phyloP scores from a whole-genome alignment of 2,888 invertebrate genomes.

The Desoria tigrina region DNA sequence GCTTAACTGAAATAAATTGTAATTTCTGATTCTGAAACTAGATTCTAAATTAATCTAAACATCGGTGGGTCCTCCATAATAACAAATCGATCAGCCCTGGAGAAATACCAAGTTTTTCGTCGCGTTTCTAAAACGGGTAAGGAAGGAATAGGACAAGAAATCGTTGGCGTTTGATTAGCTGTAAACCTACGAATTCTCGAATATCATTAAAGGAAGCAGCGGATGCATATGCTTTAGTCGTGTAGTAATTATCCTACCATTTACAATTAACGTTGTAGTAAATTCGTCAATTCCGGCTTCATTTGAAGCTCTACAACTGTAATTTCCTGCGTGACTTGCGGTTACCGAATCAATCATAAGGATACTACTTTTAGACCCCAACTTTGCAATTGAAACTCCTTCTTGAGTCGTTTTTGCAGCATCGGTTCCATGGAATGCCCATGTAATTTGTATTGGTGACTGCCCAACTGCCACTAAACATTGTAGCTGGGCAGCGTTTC shows the following conservation, averaged over 20 bases:
- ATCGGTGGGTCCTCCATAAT: too few species aligned
- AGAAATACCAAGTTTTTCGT: too few species aligned
- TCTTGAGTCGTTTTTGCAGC: slow-evolving; percentile 54
- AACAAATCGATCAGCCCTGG: too few species aligned
- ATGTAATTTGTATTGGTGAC: slow-evolving; percentile 45
- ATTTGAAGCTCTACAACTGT: slow-evolving; percentile 58
- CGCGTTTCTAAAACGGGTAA: too few species aligned
- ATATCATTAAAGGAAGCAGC: too few species aligned
- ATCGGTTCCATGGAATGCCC: slow-evolving; percentile 63
- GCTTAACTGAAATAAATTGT: too few species aligned
- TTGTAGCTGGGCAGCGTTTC: slow-evolving; percentile 43
- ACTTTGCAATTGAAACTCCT: slow-evolving; percentile 62
- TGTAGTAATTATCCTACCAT: slow-evolving; percentile 56
- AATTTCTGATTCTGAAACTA: too few species aligned
- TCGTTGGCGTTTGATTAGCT: too few species aligned
- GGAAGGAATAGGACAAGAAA: too few species aligned
- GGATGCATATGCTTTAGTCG: too few species aligned
- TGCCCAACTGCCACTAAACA: slow-evolving; percentile 43
- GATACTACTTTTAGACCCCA: slow-evolving; percentile 64
- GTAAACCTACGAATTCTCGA: too few species aligned
- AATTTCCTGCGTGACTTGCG: slow-evolving; percentile 52
- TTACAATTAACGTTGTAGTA: slow-evolving; percentile 73
- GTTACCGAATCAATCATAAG: slow-evolving; percentile 59
- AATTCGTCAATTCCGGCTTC: slow-evolving; percentile 70
- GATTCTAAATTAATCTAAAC: too few species aligned